A percentile compares a stretch with the other conserved stretches of the same genome.
These are phyloP conservation scores for Margaritifera margaritifera DNA, from an alignment of 2,888 invertebrate species.

Conservation along the genomic window DNA sequence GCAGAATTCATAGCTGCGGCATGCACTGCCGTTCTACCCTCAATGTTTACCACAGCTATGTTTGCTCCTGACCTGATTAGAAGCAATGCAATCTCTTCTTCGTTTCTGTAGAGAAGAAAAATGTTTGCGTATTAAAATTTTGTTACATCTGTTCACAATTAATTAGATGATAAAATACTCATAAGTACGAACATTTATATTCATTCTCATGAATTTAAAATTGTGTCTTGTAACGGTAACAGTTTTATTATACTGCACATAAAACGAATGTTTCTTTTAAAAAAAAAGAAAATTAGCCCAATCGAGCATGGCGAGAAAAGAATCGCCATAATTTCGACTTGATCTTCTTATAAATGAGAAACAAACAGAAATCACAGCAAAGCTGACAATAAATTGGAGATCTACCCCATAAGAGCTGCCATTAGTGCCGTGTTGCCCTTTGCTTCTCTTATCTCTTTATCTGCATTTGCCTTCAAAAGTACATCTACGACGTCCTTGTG, in stretches of 20 bases:
- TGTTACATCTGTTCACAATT: too few species aligned
- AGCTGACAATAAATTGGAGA: neutral
- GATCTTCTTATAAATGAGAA: neutral
- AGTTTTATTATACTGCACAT: neutral
- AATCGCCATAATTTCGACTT: neutral
- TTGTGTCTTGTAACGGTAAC: neutral
- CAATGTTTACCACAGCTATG: conserved; percentile 83
- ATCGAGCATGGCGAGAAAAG: too few species aligned
- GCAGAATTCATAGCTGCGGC: conserved; percentile 89
- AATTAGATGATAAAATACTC: too few species aligned
- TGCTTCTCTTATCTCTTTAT: conserved; percentile 26
- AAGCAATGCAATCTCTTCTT: conserved; percentile 78
- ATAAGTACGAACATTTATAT: too few species aligned
- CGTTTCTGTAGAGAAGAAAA: conserved; percentile 69
- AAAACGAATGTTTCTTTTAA: neutral
- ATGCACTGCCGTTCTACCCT: conserved; percentile 85
- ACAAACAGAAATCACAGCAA: neutral
- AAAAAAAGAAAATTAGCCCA: neutral
- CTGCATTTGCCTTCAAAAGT: conserved; percentile 38
- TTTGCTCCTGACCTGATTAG: conserved; percentile 81
- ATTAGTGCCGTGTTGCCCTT: conserved; percentile 47
- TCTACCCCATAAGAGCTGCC: conserved; percentile 46
- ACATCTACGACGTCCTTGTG: conserved; percentile 37
- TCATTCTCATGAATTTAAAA: too few species aligned
- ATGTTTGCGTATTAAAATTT: too few species aligned